Evolutionary conservation across 1,140 invertebrate species (phyloP).

Genomic region (Trachymyrmex cornetzi): DNA sequence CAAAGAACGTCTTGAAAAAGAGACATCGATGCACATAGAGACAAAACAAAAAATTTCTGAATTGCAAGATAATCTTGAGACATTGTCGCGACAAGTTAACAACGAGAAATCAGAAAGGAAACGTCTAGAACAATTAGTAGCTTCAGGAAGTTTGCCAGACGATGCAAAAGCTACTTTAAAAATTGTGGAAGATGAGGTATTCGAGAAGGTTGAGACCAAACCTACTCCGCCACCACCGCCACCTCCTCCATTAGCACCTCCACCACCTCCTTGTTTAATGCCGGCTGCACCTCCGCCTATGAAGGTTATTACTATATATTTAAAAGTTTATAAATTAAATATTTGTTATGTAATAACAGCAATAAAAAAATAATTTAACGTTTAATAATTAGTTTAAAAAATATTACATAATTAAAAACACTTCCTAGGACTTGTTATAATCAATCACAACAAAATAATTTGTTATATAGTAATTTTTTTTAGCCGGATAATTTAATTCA

Average conservation of each 20-base stretch:
- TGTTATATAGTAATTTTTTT: neutral
- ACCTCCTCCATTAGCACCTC: slow-evolving; percentile 89
- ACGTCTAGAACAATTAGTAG: slow-evolving; percentile 94
- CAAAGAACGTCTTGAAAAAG: slow-evolving; percentile 96
- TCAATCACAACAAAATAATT: neutral
- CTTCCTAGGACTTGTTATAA: neutral
- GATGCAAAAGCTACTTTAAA: slow-evolving; percentile 93
- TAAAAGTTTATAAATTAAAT: neutral
- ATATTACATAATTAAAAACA: too few species aligned
- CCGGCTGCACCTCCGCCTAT: slow-evolving; percentile 88
- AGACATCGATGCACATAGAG: slow-evolving; percentile 95
- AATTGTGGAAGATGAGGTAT: slow-evolving; percentile 86
- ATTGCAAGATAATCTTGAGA: slow-evolving; percentile 87
- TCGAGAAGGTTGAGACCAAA: slow-evolving; percentile 84
- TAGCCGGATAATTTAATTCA: neutral
- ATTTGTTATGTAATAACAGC: neutral
- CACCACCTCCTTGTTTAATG: slow-evolving; percentile 88
- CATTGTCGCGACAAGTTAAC: slow-evolving; percentile 89
- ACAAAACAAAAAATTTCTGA: slow-evolving; percentile 93
- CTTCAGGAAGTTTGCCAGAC: slow-evolving; percentile 95
- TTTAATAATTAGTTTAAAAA: neutral
- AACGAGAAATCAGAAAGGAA: slow-evolving; percentile 94
- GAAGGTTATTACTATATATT: slow-evolving; percentile 77
- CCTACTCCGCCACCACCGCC: slow-evolving; percentile 86
- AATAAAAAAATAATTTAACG: neutral